Base-by-base conservation (phyloP, 2,113 vertebrate species). In the Muntiacus reevesi region DNA sequence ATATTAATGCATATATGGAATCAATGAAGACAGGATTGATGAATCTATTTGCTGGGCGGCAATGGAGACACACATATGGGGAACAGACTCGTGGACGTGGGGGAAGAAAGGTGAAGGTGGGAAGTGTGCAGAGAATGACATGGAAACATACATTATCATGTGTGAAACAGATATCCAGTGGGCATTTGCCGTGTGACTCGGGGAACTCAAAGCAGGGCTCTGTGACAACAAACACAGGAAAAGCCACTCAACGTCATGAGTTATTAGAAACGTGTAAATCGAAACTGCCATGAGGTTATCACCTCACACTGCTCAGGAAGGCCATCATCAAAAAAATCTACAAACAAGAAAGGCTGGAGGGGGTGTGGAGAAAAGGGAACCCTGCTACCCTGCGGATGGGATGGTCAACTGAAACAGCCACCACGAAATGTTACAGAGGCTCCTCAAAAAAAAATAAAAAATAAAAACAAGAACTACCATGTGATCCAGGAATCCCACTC, bases 101-200 rank as follows among this genome's bases (percentile, higher is more conserved):
- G 3, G 33, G 64, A 67, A 17, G 64, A 67, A n/a, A 19, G 64
- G 16, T 67, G 33, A n/a, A 67, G 33, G 16, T 19, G 33, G 64
- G 16, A 67, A 67, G 16, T 19, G 0, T n/a, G 64, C 33, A 67
- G 64, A 67, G 16, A n/a, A 67, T 67, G 19, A 10, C 33, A n/a
- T 0, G 8, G 64, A n/a, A n/a, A n/a, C 8, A 5, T 0, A 17
- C 33, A 10, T n/a, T 19, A n/a, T 19, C 64, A 5, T 19, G 33
- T 67, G 64, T n/a, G 2, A 67, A 19, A 67, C 33, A 67, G 64
- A 67, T 10, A 19, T 1, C 64, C 64, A n/a, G 5, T 2, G 33
- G 33, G 33, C 64, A 9, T 67, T 19, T n/a, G 7, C 8, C 19
- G 64, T 67, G 33, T 5, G 16, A 67, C 33, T 2, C 8, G 5